Evolutionary conservation across 2,797 vertebrate genomes (phyloP), one percentile per base, ranked within the genome.

Genomic region (Melanotaenia pygmaea): DNA sequence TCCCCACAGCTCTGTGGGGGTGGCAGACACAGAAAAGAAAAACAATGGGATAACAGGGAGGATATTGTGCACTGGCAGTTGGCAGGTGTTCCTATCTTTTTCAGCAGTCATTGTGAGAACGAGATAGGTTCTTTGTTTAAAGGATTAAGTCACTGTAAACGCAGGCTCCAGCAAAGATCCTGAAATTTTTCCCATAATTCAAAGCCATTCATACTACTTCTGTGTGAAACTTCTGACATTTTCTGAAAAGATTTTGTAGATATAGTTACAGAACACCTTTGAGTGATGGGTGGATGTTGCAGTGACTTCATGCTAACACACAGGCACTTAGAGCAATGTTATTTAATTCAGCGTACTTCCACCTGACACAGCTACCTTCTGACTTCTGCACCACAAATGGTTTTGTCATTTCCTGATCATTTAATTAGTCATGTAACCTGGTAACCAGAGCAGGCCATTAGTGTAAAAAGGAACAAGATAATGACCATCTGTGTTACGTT

Each of bases 11-110:
- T 74, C 73, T 58, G 79, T 57, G 67, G 74, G 43, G 83, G 68
- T 79, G 76, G 84, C 66, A 84, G 91, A 86, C 86, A 79, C 70
- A 76, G 82, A 90, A 76, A 83, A 83, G 66, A 53, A 82, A 81
- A 87, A 90, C 92, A 90, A 90, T 86, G 74, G 84, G 63, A 84
- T 73, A 82, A 77, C 77, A 62, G 72, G 84, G 86, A 89, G 85
- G 84, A 89, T 85, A 86, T 77, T 64, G 72, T 77, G 76, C 76
- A 82, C 71, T 58, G 83, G 87, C 81, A 80, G 82, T 82, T 84
- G 77, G 86, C 85, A 87, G 77, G 64, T 77, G 74, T 83, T 84
- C 80, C 61, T 71, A 80, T 78, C 76, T 88, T 77, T 84, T 86
- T 80, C 75, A 80, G 62, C 77, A 67, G 74, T 87, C 87, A 87